Base-by-base conservation (phyloP, 2,888 invertebrate genomes). In the Pseudolycoriella hygida region DNA sequence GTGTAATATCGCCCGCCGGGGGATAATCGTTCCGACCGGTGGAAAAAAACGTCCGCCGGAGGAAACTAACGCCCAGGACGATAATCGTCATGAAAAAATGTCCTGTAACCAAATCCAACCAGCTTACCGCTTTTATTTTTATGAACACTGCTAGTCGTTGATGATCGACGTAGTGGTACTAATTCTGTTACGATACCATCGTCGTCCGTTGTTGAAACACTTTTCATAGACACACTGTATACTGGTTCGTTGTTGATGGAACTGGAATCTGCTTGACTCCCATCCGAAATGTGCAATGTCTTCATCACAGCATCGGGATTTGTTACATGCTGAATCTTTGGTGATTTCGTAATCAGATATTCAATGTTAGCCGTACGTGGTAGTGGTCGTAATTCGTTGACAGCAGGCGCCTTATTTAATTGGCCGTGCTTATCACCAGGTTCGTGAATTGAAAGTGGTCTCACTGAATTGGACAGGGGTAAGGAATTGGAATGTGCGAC, bases 321-420 rank as follows among this genome's bases (percentile, higher is more conserved):
- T n/a, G 55, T 54, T 18, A 55, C 50, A 42, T 59, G 59, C 3
- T 56, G 53, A 11, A 59, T 53, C 52, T 60, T 58, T 11, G 63
- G 60, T 40, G 59, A 53, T 47, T 62, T 58, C 1, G 62, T 59
- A 30, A 61, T 53, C 17, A 60, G 54, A 51, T 70, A 71, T 47
- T 73, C 72, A 37, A 63, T 62, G 51, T 64, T 63, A n/a, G 71
- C 60, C 59, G 68, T 59, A 53, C 62, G 59, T 18, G 66, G 58
- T 50, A 61, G 54, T 50, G 68, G 60, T 53, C 70, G 51, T 56
- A 60, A 56, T 50, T 65, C 63, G 34, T 61, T 59, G 48, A 62
- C 58, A 10, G 49, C 46, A n/a, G 50, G 42, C n/a, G 30, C 37
- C 39, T 46, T 46, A 43, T 46, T 46, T 15, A 44, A 61, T 40